Evolutionary conservation across 2,888 invertebrate genomes (phyloP).

Genomic region (Synanthedon andrenaeformis): DNA sequence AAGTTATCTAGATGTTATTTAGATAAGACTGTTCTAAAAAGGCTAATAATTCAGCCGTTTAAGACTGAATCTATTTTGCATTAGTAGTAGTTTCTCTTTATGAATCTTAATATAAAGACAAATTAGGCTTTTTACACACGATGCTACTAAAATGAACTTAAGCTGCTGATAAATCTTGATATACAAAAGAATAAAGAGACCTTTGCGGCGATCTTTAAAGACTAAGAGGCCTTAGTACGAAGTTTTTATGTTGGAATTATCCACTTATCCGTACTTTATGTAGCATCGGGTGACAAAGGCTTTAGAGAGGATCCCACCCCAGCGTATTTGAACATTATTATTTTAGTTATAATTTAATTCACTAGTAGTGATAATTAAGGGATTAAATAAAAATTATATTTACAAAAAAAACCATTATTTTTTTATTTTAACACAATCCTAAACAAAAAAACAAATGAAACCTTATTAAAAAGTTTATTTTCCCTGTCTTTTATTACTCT

Average conservation of each 20-base stretch:
- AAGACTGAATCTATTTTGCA: conserved; percentile 33
- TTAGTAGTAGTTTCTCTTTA: conserved; percentile 7
- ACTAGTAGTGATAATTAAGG: conserved; percentile 15
- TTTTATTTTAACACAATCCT: conserved; percentile 2
- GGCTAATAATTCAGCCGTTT: conserved; percentile 4
- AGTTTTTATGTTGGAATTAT: too few species aligned
- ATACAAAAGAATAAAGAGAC: too few species aligned
- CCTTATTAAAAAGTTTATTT: background rate
- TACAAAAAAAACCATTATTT: conserved; percentile 11
- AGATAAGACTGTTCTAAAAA: conserved; percentile 25
- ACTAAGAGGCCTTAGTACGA: too few species aligned
- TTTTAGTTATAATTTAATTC: background rate
- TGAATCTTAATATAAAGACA: conserved; percentile 1
- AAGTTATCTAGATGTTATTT: conserved; percentile 18
- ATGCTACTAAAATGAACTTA: too few species aligned
- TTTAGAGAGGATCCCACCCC: conserved; percentile 53
- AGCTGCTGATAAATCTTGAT: too few species aligned
- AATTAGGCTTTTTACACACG: too few species aligned
- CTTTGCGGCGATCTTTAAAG: too few species aligned
- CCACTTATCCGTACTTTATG: too few species aligned
- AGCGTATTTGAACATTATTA: conserved; percentile 22
- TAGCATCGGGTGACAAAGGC: too few species aligned
- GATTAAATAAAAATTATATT: conserved; percentile 45
- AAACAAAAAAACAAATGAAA: background rate
- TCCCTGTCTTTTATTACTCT: too few species aligned